Evolutionary conservation across 2,888 invertebrate species (phyloP), one percentile per base, ranked within the genome.

Genomic region (Clanis bilineata): DNA sequence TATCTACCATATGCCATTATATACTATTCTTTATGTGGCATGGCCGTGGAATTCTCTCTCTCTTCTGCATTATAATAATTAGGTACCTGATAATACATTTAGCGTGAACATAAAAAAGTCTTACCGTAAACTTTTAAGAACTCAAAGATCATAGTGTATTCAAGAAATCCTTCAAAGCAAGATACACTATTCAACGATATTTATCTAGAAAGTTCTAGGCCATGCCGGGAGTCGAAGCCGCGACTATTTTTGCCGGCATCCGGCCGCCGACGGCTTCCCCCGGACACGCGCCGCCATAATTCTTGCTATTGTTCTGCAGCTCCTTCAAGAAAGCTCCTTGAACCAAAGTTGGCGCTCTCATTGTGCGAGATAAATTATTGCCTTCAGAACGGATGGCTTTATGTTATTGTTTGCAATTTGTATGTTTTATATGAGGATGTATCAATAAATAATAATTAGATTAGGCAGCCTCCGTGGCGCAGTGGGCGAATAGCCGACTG

Each of bases 311-410:
- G 86, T 85, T 85, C 82, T 75, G 74, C 44, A 62, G 68, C 69
- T 70, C 71, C 72, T 74, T 77, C 71, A 80, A 83, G 84, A 73
- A 81, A 74, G 79, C 76, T 68, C 72, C 76, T 68, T 71, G 73
- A 64, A 67, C 67, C 67, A 64, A 79, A 80, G 68, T 81, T 79
- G 69, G 75, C 68, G 62, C 69, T 66, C 60, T 72, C 74, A 73
- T 86, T 86, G 87, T 86, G 63, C 65, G 58, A 44, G 51, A 66
- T 83, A 84, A 86, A 65, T 85, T 86, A 86, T 76, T 72, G 72
- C 73, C 68, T 55, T 56, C 58, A 63, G 64, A 77, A 73, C 85
- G 86, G 85, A 86, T 79, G 79, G 77, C 70, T 73, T 70, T 62
- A 67, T 69, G 77, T 80, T 82, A 85, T 85, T 85, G 81, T 83